Evolutionary conservation across 35 echinoderm and acorn worm genomes (phyloP).

Genomic region (Chiridota heheva): DNA sequence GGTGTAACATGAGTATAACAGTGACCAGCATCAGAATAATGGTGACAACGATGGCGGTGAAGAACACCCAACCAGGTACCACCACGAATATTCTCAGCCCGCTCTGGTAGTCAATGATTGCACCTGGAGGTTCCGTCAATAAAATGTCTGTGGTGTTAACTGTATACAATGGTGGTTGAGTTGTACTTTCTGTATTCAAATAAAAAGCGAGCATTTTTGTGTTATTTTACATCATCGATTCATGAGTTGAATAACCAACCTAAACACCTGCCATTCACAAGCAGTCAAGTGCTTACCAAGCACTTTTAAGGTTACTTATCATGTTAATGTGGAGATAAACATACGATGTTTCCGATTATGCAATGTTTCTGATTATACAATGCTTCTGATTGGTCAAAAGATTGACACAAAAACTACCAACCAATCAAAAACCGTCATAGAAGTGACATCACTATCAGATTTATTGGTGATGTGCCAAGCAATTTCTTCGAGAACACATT

Average conservation of each 20-base stretch:
- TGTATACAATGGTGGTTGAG: neutral
- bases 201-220: neutral
- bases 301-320: too few relatives aligned
- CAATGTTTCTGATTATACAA: too few relatives aligned
- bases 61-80: conserved; percentile 76
- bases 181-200: neutral
- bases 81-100: conserved; percentile 59
- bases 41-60: conserved; percentile 43
- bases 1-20: conserved; percentile 69
- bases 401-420: too few relatives aligned
- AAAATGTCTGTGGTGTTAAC: neutral
- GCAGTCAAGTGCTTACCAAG: too few relatives aligned
- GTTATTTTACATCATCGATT: neutral
- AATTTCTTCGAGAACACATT: too few relatives aligned
- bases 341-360: too few relatives aligned
- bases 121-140: neutral
- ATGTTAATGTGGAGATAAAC: too few relatives aligned
- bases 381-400: too few relatives aligned
- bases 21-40: conserved; percentile 45
- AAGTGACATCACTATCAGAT: too few relatives aligned
- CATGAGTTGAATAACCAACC: neutral
- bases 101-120: conserved; percentile 39
- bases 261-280: neutral
- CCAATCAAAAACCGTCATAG: too few relatives aligned
- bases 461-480: too few relatives aligned